Percentiles rank a stretch among this genome's conserved stretches.
phyloP scores from a whole-genome alignment of 2,113 vertebrate genomes.

The Bos indicus region DNA sequence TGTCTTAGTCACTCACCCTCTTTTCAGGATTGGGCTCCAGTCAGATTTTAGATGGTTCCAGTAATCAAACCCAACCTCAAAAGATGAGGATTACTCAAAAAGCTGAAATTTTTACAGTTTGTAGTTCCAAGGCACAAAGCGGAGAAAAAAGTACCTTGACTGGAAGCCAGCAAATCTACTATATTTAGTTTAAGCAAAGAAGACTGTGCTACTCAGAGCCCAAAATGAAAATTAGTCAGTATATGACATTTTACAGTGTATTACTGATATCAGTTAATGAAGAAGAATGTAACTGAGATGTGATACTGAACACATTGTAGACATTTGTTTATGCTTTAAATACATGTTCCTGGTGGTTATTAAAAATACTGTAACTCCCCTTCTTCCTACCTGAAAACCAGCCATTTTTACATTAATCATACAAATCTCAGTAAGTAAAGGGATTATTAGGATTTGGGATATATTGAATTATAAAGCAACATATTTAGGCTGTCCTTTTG shows the following conservation, averaged over 20 bases:
- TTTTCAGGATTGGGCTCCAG: neutral
- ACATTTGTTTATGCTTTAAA: neutral
- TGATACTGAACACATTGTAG: neutral
- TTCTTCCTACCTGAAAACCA: neutral
- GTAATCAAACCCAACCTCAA: neutral
- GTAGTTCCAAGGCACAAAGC: neutral
- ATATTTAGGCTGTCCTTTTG: constrained; percentile 71
- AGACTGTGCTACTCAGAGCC: neutral
- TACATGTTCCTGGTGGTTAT: neutral
- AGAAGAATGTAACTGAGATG: neutral
- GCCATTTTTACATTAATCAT: constrained; percentile 43
- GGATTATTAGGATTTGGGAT: constrained; percentile 64
- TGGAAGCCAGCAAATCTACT: neutral
- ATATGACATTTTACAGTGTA: neutral
- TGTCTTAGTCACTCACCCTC: neutral
- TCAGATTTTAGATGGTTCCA: neutral
- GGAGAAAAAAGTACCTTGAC: neutral
- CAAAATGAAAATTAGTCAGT: neutral
- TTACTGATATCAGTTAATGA: neutral
- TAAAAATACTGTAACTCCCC: neutral
- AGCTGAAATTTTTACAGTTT: neutral
- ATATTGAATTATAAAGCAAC: constrained; percentile 10
- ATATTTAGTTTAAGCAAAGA: neutral
- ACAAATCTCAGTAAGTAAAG: constrained; percentile 39
- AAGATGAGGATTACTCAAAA: neutral